Conservation (phyloP, 1,140 invertebrate genomes). For the Drosophila lini region DNA sequence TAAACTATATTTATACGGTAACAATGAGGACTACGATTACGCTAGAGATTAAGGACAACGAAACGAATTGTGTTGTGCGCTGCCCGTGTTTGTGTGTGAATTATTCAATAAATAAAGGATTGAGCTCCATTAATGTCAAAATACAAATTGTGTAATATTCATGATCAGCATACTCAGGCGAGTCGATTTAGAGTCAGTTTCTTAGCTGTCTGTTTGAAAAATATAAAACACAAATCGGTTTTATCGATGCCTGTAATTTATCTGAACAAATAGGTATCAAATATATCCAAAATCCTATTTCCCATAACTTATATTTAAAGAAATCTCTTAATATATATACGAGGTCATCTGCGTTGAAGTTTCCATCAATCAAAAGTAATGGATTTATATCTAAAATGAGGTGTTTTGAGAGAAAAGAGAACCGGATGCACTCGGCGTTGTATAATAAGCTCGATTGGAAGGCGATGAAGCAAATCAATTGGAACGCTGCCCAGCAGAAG, state of each 20-base stretch:
- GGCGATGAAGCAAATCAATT: conserved; percentile 68
- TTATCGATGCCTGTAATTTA: no score
- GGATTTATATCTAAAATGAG: background rate
- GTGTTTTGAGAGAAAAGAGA: background rate
- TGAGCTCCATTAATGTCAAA: conserved; percentile 26
- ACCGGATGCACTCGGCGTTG: conserved; percentile 33
- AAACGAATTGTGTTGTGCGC: conserved; percentile 39
- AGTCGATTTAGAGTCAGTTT: no score
- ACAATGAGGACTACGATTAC: conserved; percentile 31
- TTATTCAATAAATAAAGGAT: conserved; percentile 17
- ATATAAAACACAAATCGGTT: no score
- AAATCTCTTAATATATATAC: background rate
- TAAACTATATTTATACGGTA: conserved; percentile 66
- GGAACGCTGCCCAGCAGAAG: conserved; percentile 35
- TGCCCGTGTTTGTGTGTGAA: conserved; percentile 18
- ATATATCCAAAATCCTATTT: background rate
- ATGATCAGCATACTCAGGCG: no score
- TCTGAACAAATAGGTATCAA: background rate
- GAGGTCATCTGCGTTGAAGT: background rate
- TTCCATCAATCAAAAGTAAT: background rate
- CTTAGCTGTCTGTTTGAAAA: no score
- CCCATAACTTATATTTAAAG: background rate
- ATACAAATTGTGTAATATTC: background rate
- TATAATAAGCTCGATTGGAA: conserved; percentile 38
- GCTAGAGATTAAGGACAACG: conserved; percentile 32